Base-by-base conservation (phyloP, 2,797 vertebrate genomes). In the Aulostomus chinensis region DNA sequence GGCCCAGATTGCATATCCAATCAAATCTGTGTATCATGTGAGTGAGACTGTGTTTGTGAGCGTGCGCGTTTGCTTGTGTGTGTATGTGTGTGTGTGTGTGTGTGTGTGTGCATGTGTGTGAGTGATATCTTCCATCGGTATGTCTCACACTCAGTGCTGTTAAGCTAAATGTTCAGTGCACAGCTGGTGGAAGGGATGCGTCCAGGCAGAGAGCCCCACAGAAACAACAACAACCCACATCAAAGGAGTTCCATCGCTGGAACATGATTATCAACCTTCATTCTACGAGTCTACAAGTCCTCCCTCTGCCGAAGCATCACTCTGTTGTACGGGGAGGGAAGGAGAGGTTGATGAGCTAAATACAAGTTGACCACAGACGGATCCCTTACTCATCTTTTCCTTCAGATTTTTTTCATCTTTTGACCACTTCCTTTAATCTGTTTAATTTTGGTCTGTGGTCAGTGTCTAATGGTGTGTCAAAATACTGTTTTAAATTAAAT, bases 201-300 rank as follows among this genome's bases (percentile, higher is more conserved):
- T 66, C 66, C 51, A 68, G 36, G 34, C 80, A 69, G 34, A 66
- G 49, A 63, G 59, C 46, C 63, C 60, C 65, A 68, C 37, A 69
- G 70, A 61, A 74, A 81, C 78, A 81, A 78, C 65, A 84, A 82
- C 81, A 80, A 64, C 33, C 65, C 62, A 86, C 85, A 87, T 89
- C 81, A 90, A 90, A 89, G 74, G 31, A 61, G 54, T 50, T 73
- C 68, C 78, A 76, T 16, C 31, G 32, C 49, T 66, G 65, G 58
- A 81, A 79, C 73, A 77, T 48, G 54, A 76, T 73, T 70, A 88
- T 78, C 74, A 69, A 68, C 68, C 69, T 71, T 78, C 48, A 78
- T 77, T 63, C 72, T 54, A 8, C n/a, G n/a, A n/a, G 54, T 55
- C 38, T 36, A 56, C 2, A 18, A 70, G 60, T 77, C 78, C 69